These are phyloP conservation scores for Scleropages formosus DNA, from an alignment of 2,797 vertebrate genomes.

Conservation along the genomic window DNA sequence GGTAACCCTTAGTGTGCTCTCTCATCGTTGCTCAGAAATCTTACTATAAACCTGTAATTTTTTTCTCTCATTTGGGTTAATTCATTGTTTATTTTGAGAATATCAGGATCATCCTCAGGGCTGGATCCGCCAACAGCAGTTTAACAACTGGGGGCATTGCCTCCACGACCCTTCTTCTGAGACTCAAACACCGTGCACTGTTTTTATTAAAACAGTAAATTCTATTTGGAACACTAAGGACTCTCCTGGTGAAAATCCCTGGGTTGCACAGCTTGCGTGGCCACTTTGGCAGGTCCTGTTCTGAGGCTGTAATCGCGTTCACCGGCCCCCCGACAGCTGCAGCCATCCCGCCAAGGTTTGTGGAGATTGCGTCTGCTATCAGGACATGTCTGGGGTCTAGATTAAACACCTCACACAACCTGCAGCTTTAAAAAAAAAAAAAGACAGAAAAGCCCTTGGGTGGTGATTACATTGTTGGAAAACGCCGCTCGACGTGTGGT, in stretches of 20 bases:
- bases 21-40: too few relatives aligned
- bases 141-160: neutral
- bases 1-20: too few relatives aligned
- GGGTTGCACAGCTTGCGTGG: neutral
- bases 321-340: slow-evolving; percentile 95
- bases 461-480: slow-evolving; percentile 25
- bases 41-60: too few relatives aligned
- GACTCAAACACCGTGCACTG: neutral
- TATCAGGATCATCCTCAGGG: neutral
- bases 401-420: slow-evolving; percentile 95
- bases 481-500: slow-evolving; percentile 24
- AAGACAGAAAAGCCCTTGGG: slow-evolving; percentile 38
- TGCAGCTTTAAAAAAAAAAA: slow-evolving; percentile 59
- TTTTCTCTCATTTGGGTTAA: too few relatives aligned
- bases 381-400: slow-evolving; percentile 93
- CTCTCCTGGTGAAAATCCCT: neutral
- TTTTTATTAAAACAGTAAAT: too few relatives aligned
- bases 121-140: slow-evolving; percentile 4
- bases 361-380: slow-evolving; percentile 94
- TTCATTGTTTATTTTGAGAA: neutral
- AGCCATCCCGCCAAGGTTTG: slow-evolving; percentile 93
- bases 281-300: slow-evolving; percentile 77
- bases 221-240: too few relatives aligned
- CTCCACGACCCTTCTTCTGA: neutral
- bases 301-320: slow-evolving; percentile 95